Conservation (phyloP, 2,888 invertebrate species). For the Reticulitermes lucifugus region DNA sequence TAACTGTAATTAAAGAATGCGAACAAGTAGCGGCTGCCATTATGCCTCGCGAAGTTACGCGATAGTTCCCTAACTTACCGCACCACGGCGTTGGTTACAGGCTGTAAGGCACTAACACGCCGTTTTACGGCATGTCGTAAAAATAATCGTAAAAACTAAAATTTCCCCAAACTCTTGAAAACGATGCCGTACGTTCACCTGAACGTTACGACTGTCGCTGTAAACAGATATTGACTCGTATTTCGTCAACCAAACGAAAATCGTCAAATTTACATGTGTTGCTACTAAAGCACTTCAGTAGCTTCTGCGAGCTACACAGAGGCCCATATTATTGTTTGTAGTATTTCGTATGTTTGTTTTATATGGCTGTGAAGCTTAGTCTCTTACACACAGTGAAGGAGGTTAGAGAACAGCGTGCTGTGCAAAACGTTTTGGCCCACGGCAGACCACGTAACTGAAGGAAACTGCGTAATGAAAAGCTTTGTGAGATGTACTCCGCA, state of each 20-base stretch:
- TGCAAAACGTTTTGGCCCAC: too few species aligned
- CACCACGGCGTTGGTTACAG: background rate
- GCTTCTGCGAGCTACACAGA: too few species aligned
- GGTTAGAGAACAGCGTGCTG: too few species aligned
- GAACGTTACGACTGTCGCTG: background rate
- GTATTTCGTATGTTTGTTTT: too few species aligned
- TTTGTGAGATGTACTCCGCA: too few species aligned
- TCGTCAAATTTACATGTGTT: too few species aligned
- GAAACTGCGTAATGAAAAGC: too few species aligned
- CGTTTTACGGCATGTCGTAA: conserved; percentile 16
- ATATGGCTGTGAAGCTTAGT: too few species aligned
- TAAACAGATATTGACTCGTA: conserved; percentile 14
- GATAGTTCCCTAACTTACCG: background rate
- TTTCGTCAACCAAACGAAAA: background rate
- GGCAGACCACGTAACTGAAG: too few species aligned
- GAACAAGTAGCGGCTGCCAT: background rate
- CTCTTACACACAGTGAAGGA: too few species aligned
- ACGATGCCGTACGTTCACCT: background rate
- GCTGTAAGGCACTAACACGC: background rate
- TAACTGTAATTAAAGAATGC: background rate
- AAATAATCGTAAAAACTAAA: conserved; percentile 28
- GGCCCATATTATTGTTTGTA: too few species aligned
- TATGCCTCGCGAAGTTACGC: background rate
- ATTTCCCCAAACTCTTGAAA: background rate
- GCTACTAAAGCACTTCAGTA: too few species aligned